Evolutionary conservation across 2,797 vertebrate genomes (phyloP), one percentile per base, ranked within the genome.

Genomic region (Arnoldichthys spilopterus): DNA sequence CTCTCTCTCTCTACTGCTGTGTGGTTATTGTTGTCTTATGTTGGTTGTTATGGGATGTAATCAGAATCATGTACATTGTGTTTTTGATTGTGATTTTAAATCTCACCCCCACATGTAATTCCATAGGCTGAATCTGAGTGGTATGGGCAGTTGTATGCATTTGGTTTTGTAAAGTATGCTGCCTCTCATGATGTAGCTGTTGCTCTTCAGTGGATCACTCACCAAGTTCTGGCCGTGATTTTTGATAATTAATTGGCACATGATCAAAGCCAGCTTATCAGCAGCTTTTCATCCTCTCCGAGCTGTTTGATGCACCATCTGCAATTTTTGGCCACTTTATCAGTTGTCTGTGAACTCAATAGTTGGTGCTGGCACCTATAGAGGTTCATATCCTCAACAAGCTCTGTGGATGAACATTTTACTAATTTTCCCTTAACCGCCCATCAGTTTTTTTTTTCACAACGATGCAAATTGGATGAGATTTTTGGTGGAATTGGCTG

Each of bases 21-120:
- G 51, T 54, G 40, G 56, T 72, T 67, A 43, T 64, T 71, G 72
- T 78, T 77, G 32, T 75, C 78, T 81, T 61, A 59, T 67, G 68
- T 78, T 61, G 34, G 56, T 74, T 77, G 75, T 83, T 62, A 75
- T 74, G 76, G 63, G 69, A 73, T 72, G 78, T 78, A 73, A 77
- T 72, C 51, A 26, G 49, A 79, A 64, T 26, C 12, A 22, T 43
- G 61, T 58, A 51, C 66, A 70, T 53, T 76, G 24, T 69, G 28
- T 37, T 40, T 78, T 24, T 24, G 43, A 78, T 70, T 18, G 43
- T 72, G 43, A 15, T 77, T 73, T 61, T 40, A 71, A 67, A 75
- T 78, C 72, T 32, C 22, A 37, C 68, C 71, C 20, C 61, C 32
- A 43, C 59, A 43, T 59, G 59, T 7, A 20, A 51, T 20, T 54